Conservation (phyloP, 2,888 invertebrate genomes). For the Acheta domesticus region DNA sequence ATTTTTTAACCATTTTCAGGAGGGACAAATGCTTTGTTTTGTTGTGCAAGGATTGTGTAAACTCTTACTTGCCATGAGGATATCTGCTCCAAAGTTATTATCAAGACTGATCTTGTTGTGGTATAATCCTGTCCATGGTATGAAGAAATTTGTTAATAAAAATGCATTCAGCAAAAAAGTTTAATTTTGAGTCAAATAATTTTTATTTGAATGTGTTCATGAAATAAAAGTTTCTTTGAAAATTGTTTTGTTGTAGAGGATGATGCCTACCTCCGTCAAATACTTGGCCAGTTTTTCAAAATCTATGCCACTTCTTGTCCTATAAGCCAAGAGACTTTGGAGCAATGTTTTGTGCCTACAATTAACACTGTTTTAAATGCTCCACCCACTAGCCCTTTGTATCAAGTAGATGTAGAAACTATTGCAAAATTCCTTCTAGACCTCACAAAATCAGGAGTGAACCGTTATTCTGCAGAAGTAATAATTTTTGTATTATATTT, state of each 20-base stretch:
- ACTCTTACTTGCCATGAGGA: constrained; percentile 61
- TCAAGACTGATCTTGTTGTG: constrained; percentile 72
- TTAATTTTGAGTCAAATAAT: no score
- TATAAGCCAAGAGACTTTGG: constrained; percentile 57
- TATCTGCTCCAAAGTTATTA: constrained; percentile 64
- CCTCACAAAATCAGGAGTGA: constrained; percentile 55
- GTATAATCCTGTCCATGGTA: constrained; percentile 75
- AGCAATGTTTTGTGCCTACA: constrained; percentile 71
- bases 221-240: neutral
- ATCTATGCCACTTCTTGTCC: constrained; percentile 53
- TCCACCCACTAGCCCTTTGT: constrained; percentile 69
- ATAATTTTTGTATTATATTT: neutral
- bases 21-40: neutral
- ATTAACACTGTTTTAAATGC: constrained; percentile 68
- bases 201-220: no score
- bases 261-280: constrained; percentile 62
- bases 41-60: constrained; percentile 70
- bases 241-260: constrained; percentile 50
- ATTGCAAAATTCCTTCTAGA: constrained; percentile 74
- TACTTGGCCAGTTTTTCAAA: constrained; percentile 68
- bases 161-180: no score
- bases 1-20: constrained; percentile 52
- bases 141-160: neutral
- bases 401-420: constrained; percentile 69
- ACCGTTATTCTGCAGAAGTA: constrained; percentile 4